These are phyloP conservation scores for Oncorhynchus clarkii DNA, from an alignment of 2,113 vertebrate genomes.

Conservation along the genomic window DNA sequence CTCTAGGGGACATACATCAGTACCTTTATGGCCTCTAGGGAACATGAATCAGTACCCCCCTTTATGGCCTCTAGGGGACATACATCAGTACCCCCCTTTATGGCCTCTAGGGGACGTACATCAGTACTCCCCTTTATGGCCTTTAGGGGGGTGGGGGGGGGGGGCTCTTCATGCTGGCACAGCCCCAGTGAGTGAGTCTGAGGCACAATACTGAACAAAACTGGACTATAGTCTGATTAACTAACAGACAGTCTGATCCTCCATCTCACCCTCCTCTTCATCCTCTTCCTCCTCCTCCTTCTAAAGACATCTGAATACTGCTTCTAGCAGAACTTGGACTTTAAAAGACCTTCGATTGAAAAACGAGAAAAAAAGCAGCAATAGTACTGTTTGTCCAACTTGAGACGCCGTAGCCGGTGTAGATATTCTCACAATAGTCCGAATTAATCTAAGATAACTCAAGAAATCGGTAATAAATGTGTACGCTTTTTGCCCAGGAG, in stretches of 20 bases:
- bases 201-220: slow-evolving; percentile 63
- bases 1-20: slow-evolving; percentile 5
- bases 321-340: too few relatives aligned
- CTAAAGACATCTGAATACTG: too few relatives aligned
- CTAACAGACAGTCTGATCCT: slow-evolving; percentile 22
- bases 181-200: neutral
- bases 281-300: too few relatives aligned
- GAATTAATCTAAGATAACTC: too few relatives aligned
- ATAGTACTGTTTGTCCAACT: too few relatives aligned
- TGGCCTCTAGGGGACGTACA: slow-evolving; percentile 10
- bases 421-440: too few relatives aligned
- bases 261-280: neutral
- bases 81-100: slow-evolving; percentile 15
- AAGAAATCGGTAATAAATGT: too few relatives aligned
- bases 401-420: too few relatives aligned
- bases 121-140: slow-evolving; percentile 21
- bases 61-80: slow-evolving; percentile 18
- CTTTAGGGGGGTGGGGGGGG: slow-evolving; percentile 5
- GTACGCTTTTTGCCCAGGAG: too few relatives aligned
- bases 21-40: slow-evolving; percentile 27
- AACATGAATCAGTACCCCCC: slow-evolving; percentile 6
- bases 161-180: neutral
- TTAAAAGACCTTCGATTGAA: too few relatives aligned
- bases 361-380: too few relatives aligned
- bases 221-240: slow-evolving; percentile 69